Evolutionary conservation across 2,888 invertebrate species (phyloP), one percentile per base, ranked within the genome.

Genomic region (Glyphotaelius pellucidus): DNA sequence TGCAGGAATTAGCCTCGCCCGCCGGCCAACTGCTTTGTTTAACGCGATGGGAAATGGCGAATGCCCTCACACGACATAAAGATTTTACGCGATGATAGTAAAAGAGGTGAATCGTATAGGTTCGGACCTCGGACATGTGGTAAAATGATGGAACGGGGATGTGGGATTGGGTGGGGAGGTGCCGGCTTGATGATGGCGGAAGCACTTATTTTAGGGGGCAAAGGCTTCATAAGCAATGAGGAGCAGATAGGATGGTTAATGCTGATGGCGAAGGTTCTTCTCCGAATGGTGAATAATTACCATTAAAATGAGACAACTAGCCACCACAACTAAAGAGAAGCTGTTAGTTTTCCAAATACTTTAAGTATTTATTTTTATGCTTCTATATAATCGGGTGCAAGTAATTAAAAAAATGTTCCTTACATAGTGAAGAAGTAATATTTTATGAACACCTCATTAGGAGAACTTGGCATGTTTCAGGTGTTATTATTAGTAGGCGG

Each of bases 1-100:
- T 92, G 85, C 90, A 87, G 92, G 85, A 92, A 90, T 87, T 87
- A 92, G 90, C 80, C 87, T 30, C 89, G 88, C 90, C 85, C 89
- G 92, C 52, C 85, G 84, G 42, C 90, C 90, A 90, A 90, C 90
- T 92, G 91, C 91, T 80, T 92, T 80, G 85, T 84, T 90, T 90
- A 87, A 87, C 87, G 90, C 86, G 80, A 90, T 47, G 80, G 32
- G 80, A 90, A 86, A 90, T 86, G 80, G 86, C 86, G 86, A 67
- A 31, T 67, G 87, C 87, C 83, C 90, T 90, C 35, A 80, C 90
- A 90, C 90, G 83, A 83, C 83, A 85, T 85, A 84, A 90, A 90
- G 90, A 90, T 90, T 85, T 90, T 81, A 90, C 85, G 90, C 84
- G 90, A 85, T 90, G 90, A 90, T 90, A 90, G 79, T 85, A 79